Percentiles rank a stretch among this genome's conserved stretches.
Conservation (phyloP, 2,888 invertebrate genomes). For the Salticus scenicus region DNA sequence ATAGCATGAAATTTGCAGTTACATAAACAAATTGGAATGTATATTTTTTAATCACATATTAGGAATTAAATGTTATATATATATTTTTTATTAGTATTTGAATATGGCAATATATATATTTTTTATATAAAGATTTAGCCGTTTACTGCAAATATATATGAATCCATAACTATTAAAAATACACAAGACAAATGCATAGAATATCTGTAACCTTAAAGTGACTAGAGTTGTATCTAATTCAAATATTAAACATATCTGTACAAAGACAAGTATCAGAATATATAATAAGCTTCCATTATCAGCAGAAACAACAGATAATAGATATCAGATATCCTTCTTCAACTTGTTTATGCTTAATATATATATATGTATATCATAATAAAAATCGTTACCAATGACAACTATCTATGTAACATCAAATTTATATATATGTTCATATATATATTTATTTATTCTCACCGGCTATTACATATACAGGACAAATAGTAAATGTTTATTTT, state of each 20-base stretch:
- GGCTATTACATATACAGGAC: constrained; percentile 23
- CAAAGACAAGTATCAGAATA: constrained; percentile 30
- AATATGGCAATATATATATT: too few relatives aligned
- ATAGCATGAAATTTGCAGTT: too few relatives aligned
- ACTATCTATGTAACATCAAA: constrained; percentile 39
- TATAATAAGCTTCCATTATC: constrained; percentile 13
- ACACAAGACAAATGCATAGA: background rate
- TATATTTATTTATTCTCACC: constrained; percentile 33
- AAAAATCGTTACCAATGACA: constrained; percentile 21
- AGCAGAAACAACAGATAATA: constrained; percentile 8
- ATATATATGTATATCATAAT: constrained; percentile 11
- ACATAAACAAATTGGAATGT: too few relatives aligned
- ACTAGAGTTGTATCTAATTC: constrained; percentile 57
- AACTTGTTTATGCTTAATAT: constrained; percentile 15
- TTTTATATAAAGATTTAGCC: background rate
- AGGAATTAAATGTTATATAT: too few relatives aligned
- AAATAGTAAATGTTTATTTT: background rate
- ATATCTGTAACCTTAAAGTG: constrained; percentile 21
- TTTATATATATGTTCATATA: too few relatives aligned
- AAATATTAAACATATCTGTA: constrained; percentile 52
- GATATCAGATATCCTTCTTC: background rate
- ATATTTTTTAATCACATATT: background rate
- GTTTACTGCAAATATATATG: constrained; percentile 6
- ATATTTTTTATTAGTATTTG: too few relatives aligned
- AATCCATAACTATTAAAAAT: constrained; percentile 16